Evolutionary conservation across 2,888 invertebrate genomes (phyloP).

Genomic region (Amaurobius ferox): DNA sequence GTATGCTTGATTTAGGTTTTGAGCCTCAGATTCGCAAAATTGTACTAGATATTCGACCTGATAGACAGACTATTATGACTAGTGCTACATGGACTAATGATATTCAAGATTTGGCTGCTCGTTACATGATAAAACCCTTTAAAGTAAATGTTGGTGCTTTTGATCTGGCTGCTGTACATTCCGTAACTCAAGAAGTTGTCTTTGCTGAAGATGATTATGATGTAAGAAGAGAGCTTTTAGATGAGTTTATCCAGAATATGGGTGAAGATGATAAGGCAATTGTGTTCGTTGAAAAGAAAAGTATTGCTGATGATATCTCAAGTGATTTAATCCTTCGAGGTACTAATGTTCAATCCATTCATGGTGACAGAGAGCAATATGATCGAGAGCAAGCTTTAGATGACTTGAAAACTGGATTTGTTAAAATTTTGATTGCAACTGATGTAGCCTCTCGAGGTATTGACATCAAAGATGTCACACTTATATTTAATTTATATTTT

Average conservation of each 20-base stretch:
- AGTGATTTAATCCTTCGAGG: constrained; percentile 86
- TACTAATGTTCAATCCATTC: constrained; percentile 87
- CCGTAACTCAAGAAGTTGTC: constrained; percentile 88
- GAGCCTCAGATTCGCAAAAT: constrained; percentile 85
- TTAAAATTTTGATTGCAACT: constrained; percentile 92
- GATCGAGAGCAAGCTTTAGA: constrained; percentile 84
- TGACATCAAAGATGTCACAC: constrained; percentile 92
- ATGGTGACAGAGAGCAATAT: constrained; percentile 88
- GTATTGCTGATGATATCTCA: constrained; percentile 88
- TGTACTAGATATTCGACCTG: constrained; percentile 88
- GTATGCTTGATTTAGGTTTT: constrained; percentile 82
- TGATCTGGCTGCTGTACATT: constrained; percentile 92
- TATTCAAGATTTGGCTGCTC: constrained; percentile 89
- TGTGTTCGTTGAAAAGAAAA: constrained; percentile 92
- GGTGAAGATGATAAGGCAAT: constrained; percentile 88
- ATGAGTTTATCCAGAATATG: constrained; percentile 85
- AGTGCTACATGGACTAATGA: constrained; percentile 96
- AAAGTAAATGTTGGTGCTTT: constrained; percentile 90
- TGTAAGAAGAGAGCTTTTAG: constrained; percentile 82
- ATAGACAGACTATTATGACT: constrained; percentile 95
- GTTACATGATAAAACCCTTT: constrained; percentile 92
- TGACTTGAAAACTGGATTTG: constrained; percentile 88
- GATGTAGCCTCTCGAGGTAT: constrained; percentile 96
- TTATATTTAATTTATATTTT: constrained; percentile 95
- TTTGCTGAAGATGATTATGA: constrained; percentile 86